Conservation (phyloP, 2,113 vertebrate genomes). For the Acanthochromis polyacanthus region DNA sequence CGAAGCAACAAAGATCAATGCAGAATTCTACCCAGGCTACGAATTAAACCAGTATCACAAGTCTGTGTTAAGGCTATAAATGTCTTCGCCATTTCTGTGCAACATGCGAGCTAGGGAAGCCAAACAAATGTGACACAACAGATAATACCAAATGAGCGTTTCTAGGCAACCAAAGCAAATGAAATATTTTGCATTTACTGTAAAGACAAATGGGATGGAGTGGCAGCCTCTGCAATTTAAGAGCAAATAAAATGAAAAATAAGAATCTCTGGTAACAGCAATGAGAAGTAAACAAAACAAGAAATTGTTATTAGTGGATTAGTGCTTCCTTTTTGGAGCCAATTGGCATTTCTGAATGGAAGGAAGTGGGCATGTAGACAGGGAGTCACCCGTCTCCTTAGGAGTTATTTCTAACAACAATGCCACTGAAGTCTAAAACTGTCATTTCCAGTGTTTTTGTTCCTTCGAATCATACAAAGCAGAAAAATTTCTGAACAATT, state of each 20-base stretch:
- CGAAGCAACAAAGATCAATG: background rate
- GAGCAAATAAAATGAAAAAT: background rate
- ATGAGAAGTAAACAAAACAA: constrained; percentile 52
- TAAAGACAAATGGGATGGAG: background rate
- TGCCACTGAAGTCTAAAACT: constrained; percentile 5
- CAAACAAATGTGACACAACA: constrained; percentile 40
- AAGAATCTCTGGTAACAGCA: background rate
- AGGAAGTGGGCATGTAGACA: constrained; percentile 66
- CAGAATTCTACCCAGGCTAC: background rate
- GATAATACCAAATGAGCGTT: constrained; percentile 59
- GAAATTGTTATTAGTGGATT: constrained; percentile 49
- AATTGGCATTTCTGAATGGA: constrained; percentile 65
- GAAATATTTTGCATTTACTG: constrained; percentile 27
- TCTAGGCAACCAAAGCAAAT: constrained; percentile 72
- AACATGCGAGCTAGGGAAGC: constrained; percentile 25
- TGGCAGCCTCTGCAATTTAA: background rate
- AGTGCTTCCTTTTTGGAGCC: constrained; percentile 68
- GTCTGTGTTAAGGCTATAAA: constrained; percentile 9
- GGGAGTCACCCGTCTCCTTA: constrained; percentile 40
- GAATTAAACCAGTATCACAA: background rate
- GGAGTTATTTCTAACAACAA: constrained; percentile 58
- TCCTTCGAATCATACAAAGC: background rate
- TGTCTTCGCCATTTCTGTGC: background rate
- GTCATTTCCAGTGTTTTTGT: background rate
- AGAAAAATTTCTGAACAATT: background rate